Base-by-base conservation (phyloP, 2,888 invertebrate genomes). In the Meganola albula region DNA sequence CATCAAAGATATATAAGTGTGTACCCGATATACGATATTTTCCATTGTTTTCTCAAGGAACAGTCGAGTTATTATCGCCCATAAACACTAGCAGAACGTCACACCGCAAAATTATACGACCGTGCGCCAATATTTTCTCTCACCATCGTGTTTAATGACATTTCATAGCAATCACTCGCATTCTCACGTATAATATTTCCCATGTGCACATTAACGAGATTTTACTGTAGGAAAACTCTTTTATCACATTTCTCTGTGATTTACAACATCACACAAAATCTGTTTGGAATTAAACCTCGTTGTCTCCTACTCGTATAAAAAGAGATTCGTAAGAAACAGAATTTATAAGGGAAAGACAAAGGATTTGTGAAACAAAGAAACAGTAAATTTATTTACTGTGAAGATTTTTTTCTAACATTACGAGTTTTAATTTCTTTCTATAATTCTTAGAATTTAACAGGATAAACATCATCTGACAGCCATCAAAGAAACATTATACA, bases 111-210 rank as follows among this genome's bases (percentile, higher is more conserved):
- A n/a, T n/a, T n/a, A n/a, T n/a, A n/a, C n/a, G n/a, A n/a, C n/a
- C n/a, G n/a, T 39, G 49, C 48, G 44, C 49, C 55, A 51, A 56
- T 62, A 57, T 52, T 58, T 53, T 51, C 48, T 38, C 46, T 43
- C 53, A 45, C 48, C 33, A 42, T 33, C 53, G 52, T 54, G 60
- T 58, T n/a, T 63, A 64, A 58, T 53, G 55, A 60, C 58, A 59
- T 63, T 62, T 57, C 55, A 57, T 62, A 65, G 60, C 63, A 60
- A 73, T 64, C 63, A 60, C 47, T 53, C 56, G 44, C 41, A 48
- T 65, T 75, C 74, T 62, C 70, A 71, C 62, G 64, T 58, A 53
- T 57, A 56, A 56, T 48, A 63, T 63, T 68, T 69, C 70, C 61
- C 65, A 67, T 63, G 61, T 55, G 60, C 60, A 60, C 55, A 38